Evolutionary conservation across 2,888 invertebrate species (phyloP).

Genomic region (Thumatha senex): DNA sequence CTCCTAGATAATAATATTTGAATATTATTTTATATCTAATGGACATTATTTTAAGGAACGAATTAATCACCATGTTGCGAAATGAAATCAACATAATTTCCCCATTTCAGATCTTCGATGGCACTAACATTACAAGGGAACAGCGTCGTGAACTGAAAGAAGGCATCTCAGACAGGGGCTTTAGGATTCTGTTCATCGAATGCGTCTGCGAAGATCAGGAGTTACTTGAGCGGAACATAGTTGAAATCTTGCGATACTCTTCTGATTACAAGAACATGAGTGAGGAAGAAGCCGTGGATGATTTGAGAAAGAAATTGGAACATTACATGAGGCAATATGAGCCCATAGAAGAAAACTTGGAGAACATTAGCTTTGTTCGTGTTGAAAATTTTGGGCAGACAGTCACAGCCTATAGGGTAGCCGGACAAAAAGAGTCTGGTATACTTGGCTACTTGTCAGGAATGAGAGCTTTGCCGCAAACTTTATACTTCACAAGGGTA

Average conservation of each 20-base stretch:
- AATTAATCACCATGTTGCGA: not conserved
- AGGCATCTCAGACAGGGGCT: conserved; percentile 88
- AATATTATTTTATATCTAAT: not conserved
- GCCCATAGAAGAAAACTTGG: conserved; percentile 86
- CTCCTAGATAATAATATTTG: not conserved
- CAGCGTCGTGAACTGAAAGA: conserved; percentile 91
- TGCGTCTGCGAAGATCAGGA: conserved; percentile 92
- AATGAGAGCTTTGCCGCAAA: conserved; percentile 91
- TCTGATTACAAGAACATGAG: conserved; percentile 94
- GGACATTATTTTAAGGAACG: not conserved
- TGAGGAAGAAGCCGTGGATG: conserved; percentile 89
- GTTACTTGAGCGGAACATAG: conserved; percentile 74
- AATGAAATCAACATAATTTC: not conserved
- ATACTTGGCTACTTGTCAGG: conserved; percentile 95
- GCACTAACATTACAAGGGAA: conserved; percentile 93
- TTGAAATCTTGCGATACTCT: conserved; percentile 92
- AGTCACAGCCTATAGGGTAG: conserved; percentile 87
- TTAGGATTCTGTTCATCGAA: conserved; percentile 95
- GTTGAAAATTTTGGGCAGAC: conserved; percentile 85
- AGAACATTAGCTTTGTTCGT: conserved; percentile 78
- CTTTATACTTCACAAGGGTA: conserved; percentile 95
- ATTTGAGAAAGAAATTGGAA: conserved; percentile 91
- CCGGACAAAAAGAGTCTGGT: conserved; percentile 91
- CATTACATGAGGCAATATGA: conserved; percentile 93
- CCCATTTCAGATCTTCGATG: conserved; percentile 91